phyloP scores from a whole-genome alignment of 2,797 vertebrate genomes.

The Chelon labrosus region DNA sequence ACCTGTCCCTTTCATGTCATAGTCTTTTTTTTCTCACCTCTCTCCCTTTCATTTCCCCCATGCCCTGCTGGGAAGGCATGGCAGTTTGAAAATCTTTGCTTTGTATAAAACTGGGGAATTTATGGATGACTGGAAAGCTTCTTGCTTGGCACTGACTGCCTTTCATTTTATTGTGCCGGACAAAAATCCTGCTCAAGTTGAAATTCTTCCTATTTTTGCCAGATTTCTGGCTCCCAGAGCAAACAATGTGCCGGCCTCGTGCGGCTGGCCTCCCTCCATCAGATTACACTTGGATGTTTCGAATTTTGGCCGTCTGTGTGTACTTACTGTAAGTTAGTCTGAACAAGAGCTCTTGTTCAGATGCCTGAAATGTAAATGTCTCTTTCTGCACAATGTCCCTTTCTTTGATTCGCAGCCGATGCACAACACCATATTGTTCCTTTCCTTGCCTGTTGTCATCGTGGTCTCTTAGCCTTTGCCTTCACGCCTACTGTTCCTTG shows the following conservation, averaged over 20 bases:
- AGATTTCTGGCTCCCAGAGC: slow-evolving; percentile 24
- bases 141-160: slow-evolving; percentile 24
- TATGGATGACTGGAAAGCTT: slow-evolving; percentile 34
- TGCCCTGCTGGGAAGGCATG: neutral
- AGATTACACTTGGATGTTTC: slow-evolving; percentile 42
- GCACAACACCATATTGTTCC: slow-evolving; percentile 47
- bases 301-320: slow-evolving; percentile 26
- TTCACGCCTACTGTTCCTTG: slow-evolving; percentile 46
- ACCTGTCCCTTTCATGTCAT: slow-evolving; percentile 1
- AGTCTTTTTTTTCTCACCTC: neutral
- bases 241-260: slow-evolving; percentile 34
- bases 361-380: slow-evolving; percentile 52
- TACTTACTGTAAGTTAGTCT: slow-evolving; percentile 29
- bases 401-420: slow-evolving; percentile 33
- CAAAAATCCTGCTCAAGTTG: slow-evolving; percentile 22
- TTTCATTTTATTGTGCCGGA: slow-evolving; percentile 50
- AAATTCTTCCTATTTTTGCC: neutral
- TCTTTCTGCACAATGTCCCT: slow-evolving; percentile 17
- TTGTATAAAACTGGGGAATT: slow-evolving; percentile 21
- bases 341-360: slow-evolving; percentile 48
- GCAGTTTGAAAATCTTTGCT: slow-evolving; percentile 15
- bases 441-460: slow-evolving; percentile 36
- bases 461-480: slow-evolving; percentile 36
- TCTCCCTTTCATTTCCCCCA: neutral
- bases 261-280: slow-evolving; percentile 34